phyloP scores from a whole-genome alignment of 2,888 invertebrate species.

The Empis livida region DNA sequence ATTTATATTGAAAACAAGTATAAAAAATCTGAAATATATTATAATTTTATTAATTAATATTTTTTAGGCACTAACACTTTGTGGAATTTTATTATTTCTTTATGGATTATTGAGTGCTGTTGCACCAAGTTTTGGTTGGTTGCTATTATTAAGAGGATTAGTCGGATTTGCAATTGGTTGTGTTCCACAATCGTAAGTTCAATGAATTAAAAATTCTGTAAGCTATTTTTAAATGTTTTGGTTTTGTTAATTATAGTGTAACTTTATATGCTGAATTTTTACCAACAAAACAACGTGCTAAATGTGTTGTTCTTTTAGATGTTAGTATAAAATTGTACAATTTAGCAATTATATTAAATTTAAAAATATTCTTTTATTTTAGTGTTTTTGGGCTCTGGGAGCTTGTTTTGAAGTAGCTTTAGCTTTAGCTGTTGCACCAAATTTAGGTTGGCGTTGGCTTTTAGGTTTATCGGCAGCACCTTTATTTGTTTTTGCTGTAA shows the following conservation, averaged over 20 bases:
- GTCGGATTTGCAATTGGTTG: constrained; percentile 96
- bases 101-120: constrained; percentile 84
- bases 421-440: constrained; percentile 83
- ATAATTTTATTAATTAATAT: constrained; percentile 10
- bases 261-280: constrained; percentile 93
- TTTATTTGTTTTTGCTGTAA: constrained; percentile 65
- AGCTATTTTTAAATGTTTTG: constrained; percentile 8
- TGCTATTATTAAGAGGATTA: constrained; percentile 76
- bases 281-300: constrained; percentile 84
- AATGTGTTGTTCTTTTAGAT: constrained; percentile 89
- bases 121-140: constrained; percentile 83
- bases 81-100: constrained; percentile 79
- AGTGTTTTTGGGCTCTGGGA: constrained; percentile 95
- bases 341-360: no score
- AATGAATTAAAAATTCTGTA: constrained; percentile 5
- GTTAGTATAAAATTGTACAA: constrained; percentile 46
- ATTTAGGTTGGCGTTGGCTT: constrained; percentile 82
- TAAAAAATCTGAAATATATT: not conserved
- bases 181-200: constrained; percentile 88
- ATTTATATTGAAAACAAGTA: not conserved
- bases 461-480: constrained; percentile 85
- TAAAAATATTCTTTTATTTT: constrained; percentile 18
- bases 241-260: constrained; percentile 49
- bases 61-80: constrained; percentile 71
- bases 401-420: constrained; percentile 87